phyloP scores from a whole-genome alignment of 2,888 invertebrate genomes.

The Gymnoscelis rufifasciata region DNA sequence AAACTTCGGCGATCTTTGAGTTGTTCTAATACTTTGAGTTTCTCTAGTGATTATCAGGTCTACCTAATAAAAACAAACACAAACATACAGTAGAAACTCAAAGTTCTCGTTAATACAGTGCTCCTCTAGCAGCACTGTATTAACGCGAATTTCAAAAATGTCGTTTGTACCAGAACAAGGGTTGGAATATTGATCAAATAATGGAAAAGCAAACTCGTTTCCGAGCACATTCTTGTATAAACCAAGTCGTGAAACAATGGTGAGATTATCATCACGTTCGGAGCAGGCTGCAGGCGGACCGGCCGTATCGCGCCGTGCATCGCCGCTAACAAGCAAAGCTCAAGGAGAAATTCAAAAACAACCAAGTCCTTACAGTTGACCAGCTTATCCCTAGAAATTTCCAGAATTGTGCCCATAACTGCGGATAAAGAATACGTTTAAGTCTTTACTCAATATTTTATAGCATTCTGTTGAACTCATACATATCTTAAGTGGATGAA shows the following conservation, averaged over 20 bases:
- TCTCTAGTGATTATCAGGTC: too few relatives aligned
- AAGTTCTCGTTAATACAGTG: too few relatives aligned
- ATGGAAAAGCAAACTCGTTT: constrained; percentile 2
- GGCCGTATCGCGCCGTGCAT: constrained; percentile 51
- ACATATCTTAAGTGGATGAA: neutral
- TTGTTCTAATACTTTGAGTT: too few relatives aligned
- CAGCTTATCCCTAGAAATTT: neutral
- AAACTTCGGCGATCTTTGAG: too few relatives aligned
- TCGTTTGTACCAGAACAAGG: too few relatives aligned
- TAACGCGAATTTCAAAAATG: too few relatives aligned
- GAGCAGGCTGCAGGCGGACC: constrained; percentile 28
- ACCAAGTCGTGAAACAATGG: constrained; percentile 32
- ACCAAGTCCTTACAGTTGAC: neutral
- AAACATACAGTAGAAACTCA: too few relatives aligned
- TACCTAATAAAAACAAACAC: too few relatives aligned
- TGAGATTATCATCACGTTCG: constrained; percentile 39
- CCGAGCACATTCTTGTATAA: constrained; percentile 7
- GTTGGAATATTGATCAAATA: neutral
- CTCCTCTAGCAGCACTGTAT: too few relatives aligned
- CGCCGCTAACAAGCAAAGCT: constrained; percentile 43
- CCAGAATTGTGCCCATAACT: neutral
- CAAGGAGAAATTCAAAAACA: constrained; percentile 9
- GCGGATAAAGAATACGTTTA: neutral
- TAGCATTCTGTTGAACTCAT: neutral
- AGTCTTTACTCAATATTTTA: neutral